Percentiles rank a stretch among this genome's conserved stretches.
These are phyloP conservation scores for Caenorhabditis imperialis DNA, from an alignment of 2,888 invertebrate genomes.

Conservation along the genomic window DNA sequence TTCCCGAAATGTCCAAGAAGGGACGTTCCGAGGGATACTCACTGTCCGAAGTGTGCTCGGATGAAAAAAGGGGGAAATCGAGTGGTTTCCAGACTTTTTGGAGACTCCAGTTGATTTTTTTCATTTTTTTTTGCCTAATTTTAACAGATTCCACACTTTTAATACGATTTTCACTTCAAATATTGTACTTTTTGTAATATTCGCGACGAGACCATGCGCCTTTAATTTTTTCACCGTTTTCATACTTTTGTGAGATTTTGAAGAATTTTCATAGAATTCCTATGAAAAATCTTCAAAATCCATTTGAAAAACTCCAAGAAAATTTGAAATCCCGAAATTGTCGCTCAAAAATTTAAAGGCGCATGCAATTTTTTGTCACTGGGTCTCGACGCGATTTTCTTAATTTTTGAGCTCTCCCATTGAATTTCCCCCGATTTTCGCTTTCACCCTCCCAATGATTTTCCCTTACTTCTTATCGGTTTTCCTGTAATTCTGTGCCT, in stretches of 20 bases:
- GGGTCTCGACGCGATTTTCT: background rate
- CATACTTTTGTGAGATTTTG: too few relatives aligned
- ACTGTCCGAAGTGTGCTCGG: conserved; percentile 52
- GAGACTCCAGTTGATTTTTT: background rate
- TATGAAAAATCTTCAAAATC: too few relatives aligned
- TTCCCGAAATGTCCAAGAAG: conserved; percentile 51
- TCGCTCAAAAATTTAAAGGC: too few relatives aligned
- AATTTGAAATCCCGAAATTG: too few relatives aligned
- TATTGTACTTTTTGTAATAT: too few relatives aligned
- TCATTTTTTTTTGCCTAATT: background rate
- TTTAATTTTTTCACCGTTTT: too few relatives aligned
- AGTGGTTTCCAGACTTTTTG: background rate
- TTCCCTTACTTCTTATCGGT: background rate
- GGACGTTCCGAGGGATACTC: conserved; percentile 46
- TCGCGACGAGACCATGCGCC: too few relatives aligned
- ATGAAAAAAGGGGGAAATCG: conserved; percentile 1
- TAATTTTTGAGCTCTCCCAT: background rate
- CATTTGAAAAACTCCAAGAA: too few relatives aligned
- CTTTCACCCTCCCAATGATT: too few relatives aligned
- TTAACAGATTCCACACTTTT: too few relatives aligned
- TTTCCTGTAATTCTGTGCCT: background rate
- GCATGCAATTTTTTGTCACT: background rate
- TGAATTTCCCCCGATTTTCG: background rate
- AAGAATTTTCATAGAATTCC: too few relatives aligned
- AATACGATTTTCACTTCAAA: too few relatives aligned